These are phyloP conservation scores for Lepidochrysops patricia DNA, from an alignment of 2,888 invertebrate species.

Conservation along the genomic window DNA sequence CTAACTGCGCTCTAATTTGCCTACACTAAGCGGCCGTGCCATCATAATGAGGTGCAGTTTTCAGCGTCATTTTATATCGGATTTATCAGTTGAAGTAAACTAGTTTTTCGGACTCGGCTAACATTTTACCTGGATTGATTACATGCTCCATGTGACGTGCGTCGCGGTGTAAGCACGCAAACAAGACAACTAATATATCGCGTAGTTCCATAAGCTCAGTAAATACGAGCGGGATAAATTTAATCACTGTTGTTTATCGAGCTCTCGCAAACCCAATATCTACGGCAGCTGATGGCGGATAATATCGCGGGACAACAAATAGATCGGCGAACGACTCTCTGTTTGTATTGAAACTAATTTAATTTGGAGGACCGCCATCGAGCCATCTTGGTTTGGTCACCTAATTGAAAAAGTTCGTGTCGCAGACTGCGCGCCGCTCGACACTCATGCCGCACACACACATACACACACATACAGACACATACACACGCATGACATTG, in stretches of 20 bases:
- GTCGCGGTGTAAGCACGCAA: neutral
- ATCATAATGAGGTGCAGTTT: too few relatives aligned
- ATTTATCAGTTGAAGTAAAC: too few relatives aligned
- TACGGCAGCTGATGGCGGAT: neutral
- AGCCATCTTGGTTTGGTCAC: slow-evolving; percentile 33
- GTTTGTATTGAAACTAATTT: slow-evolving; percentile 51
- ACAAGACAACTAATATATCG: neutral
- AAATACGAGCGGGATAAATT: neutral
- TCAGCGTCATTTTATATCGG: too few relatives aligned
- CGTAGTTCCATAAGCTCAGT: neutral
- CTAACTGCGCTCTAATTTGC: too few relatives aligned
- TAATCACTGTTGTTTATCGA: neutral
- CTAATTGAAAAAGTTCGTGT: slow-evolving; percentile 66
- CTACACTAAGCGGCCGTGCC: too few relatives aligned
- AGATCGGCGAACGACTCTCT: neutral
- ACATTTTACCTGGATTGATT: too few relatives aligned
- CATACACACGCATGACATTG: neutral
- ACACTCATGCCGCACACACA: slow-evolving; percentile 24
- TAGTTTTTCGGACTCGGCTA: too few relatives aligned
- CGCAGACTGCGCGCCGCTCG: slow-evolving; percentile 30
- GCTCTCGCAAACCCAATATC: neutral
- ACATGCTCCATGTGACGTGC: too few relatives aligned
- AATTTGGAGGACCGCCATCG: slow-evolving; percentile 43
- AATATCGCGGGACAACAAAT: neutral
- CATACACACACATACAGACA: neutral